These are phyloP conservation scores for Myotis lucifugus DNA, from an alignment of 2,113 vertebrate genomes.

Conservation along the genomic window DNA sequence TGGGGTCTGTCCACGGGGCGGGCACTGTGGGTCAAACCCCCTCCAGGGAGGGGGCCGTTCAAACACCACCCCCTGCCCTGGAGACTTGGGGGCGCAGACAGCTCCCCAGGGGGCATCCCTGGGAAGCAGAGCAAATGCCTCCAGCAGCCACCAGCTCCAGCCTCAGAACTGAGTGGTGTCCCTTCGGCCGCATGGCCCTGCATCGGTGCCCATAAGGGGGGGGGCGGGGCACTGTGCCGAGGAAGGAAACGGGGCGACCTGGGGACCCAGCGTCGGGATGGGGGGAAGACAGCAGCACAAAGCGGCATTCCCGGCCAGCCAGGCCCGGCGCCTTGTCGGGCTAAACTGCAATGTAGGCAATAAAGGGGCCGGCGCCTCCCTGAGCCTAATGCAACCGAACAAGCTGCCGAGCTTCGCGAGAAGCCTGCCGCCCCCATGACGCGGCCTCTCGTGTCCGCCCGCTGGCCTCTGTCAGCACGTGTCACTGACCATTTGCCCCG, in stretches of 20 bases:
- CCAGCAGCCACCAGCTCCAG: slow-evolving; percentile 12
- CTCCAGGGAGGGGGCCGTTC: background rate
- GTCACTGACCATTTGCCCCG: slow-evolving; percentile 83
- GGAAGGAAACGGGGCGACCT: background rate
- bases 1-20: background rate
- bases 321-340: fast-evolving
- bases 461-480: slow-evolving; percentile 81
- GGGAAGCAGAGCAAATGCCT: background rate
- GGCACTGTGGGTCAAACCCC: background rate
- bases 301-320: background rate
- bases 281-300: background rate
- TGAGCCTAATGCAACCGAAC: slow-evolving; percentile 77
- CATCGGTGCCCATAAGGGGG: background rate
- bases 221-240: background rate
- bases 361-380: slow-evolving; percentile 40
- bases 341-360: slow-evolving; percentile 54
- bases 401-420: slow-evolving; percentile 68
- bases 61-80: background rate
- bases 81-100: background rate
- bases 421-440: slow-evolving; percentile 64
- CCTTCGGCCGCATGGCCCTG: fast-evolving
- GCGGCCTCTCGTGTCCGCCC: slow-evolving; percentile 72
- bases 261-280: background rate
- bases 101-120: background rate
- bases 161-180: background rate